phyloP scores from a whole-genome alignment of 2,797 vertebrate genomes.

The Catharus ustulatus region DNA sequence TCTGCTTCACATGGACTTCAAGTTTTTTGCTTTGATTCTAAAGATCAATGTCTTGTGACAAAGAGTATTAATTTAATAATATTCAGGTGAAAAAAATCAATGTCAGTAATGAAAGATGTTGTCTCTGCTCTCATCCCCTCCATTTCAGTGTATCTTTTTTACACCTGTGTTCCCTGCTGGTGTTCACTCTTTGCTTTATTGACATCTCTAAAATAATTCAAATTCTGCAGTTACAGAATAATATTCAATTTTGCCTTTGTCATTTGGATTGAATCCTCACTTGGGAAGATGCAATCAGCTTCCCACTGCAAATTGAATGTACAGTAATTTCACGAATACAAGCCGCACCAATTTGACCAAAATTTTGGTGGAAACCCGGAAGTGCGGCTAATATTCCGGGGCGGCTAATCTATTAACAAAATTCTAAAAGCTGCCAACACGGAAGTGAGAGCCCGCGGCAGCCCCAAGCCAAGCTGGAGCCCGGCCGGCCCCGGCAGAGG shows the following conservation, averaged over 20 bases:
- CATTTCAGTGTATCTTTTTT: neutral
- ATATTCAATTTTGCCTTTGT: neutral
- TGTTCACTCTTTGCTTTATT: neutral
- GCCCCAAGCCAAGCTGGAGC: too few species aligned
- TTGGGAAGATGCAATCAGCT: neutral
- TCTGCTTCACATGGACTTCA: neutral
- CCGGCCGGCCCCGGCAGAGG: too few species aligned
- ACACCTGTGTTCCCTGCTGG: neutral
- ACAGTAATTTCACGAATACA: too few species aligned
- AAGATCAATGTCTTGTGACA: neutral
- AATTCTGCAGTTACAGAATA: neutral
- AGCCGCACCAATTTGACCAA: too few species aligned
- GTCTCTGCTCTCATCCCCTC: neutral
- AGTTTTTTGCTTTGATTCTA: neutral
- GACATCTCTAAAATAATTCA: neutral
- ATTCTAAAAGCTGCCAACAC: too few species aligned
- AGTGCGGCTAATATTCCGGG: too few species aligned
- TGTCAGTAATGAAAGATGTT: neutral
- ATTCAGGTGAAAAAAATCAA: neutral
- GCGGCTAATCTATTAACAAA: too few species aligned
- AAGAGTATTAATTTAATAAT: slow-evolving; percentile 15
- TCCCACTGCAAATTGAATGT: neutral
- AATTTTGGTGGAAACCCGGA: too few species aligned
- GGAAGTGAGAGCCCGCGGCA: too few species aligned
- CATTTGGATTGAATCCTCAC: neutral